These are phyloP conservation scores for Perithous albicinctus DNA, from an alignment of 2,888 invertebrate genomes.

Conservation along the genomic window DNA sequence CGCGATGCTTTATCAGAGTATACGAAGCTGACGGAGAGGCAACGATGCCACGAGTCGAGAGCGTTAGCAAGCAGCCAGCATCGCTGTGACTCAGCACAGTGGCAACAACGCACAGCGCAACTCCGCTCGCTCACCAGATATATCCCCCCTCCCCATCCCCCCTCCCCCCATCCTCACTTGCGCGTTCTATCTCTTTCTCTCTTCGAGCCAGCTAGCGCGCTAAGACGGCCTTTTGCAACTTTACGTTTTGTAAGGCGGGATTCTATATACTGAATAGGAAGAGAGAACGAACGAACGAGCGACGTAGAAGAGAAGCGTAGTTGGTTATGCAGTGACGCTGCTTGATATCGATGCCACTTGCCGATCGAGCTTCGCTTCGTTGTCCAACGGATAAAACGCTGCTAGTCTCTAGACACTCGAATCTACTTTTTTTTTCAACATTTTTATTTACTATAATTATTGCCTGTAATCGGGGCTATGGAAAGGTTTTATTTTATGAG, in stretches of 20 bases:
- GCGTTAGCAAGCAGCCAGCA: constrained; percentile 81
- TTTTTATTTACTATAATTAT: too few relatives aligned
- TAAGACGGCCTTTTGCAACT: constrained; percentile 79
- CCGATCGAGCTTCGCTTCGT: constrained; percentile 67
- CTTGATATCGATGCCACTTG: constrained; percentile 70
- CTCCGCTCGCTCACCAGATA: constrained; percentile 22
- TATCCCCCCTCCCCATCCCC: too few relatives aligned
- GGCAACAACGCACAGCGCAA: constrained; percentile 66
- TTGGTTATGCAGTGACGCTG: constrained; percentile 72
- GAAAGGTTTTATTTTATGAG: too few relatives aligned
- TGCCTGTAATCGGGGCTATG: too few relatives aligned
- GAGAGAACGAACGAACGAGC: constrained; percentile 11
- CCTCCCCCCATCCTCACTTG: too few relatives aligned
- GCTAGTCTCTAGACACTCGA: constrained; percentile 32
- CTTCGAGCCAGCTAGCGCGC: constrained; percentile 63
- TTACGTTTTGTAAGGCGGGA: constrained; percentile 80
- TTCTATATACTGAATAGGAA: constrained; percentile 75
- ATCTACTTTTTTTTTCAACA: not conserved
- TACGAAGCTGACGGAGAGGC: constrained; percentile 29
- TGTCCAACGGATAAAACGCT: constrained; percentile 17
- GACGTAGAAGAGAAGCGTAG: constrained; percentile 57
- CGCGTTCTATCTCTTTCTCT: too few relatives aligned
- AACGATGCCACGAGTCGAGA: constrained; percentile 73
- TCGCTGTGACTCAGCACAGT: constrained; percentile 70
- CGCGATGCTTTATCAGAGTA: not conserved